Percentiles rank a stretch among this genome's conserved stretches.
Evolutionary conservation across 2,797 vertebrate species (phyloP).

Genomic region (Chaenodraco wilsoni): DNA sequence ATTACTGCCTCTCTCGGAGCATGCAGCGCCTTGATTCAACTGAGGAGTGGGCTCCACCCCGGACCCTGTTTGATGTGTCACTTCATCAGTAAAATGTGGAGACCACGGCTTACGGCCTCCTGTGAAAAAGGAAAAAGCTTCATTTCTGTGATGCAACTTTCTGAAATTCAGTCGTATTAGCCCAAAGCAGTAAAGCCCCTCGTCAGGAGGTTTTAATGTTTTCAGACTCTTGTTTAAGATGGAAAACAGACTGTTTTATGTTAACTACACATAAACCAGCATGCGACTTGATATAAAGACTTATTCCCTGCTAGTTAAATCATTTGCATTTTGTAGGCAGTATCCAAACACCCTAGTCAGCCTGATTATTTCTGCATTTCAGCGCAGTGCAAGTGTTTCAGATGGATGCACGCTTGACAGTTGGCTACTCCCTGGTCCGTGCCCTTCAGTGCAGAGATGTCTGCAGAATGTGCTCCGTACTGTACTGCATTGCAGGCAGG

Average conservation of each 20-base stretch:
- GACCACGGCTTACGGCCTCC: conserved; percentile 38
- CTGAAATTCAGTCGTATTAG: conserved; percentile 63
- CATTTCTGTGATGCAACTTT: conserved; percentile 68
- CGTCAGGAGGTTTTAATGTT: conserved; percentile 35
- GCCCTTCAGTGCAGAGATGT: conserved; percentile 57
- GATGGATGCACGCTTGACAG: conserved; percentile 53
- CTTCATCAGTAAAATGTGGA: conserved; percentile 50
- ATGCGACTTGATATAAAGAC: conserved; percentile 11
- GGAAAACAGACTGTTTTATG: conserved; percentile 27
- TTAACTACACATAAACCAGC: conserved; percentile 16
- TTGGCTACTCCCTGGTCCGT: conserved; percentile 32
- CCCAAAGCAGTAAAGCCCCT: conserved; percentile 11
- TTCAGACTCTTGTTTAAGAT: conserved; percentile 32
- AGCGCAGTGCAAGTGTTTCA: conserved; percentile 47
- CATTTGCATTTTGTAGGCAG: conserved; percentile 25
- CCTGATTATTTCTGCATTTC: conserved; percentile 47
- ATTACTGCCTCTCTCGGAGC: conserved; percentile 72
- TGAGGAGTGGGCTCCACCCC: conserved; percentile 32
- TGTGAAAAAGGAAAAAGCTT: conserved; percentile 29
- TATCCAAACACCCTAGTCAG: conserved; percentile 31
- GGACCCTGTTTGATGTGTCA: conserved; percentile 64
- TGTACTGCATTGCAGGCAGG: conserved; percentile 77
- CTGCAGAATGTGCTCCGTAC: conserved; percentile 58
- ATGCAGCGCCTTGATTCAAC: conserved; percentile 52
- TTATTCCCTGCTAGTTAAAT: conserved; percentile 30